Conservation (phyloP, 2,113 vertebrate species). For the Mormoops blainvillei region DNA sequence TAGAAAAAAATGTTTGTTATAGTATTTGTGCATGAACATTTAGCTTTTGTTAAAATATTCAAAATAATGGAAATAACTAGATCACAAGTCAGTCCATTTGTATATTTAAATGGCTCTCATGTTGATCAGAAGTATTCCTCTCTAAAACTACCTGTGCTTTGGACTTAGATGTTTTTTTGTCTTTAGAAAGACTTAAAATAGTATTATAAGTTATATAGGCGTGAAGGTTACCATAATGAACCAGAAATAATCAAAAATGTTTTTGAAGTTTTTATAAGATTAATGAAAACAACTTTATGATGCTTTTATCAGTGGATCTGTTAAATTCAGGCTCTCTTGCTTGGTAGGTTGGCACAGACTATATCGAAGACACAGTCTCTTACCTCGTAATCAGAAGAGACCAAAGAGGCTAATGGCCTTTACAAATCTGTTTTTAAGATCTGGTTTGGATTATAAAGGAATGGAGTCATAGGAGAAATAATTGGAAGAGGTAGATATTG, state of each 20-base stretch:
- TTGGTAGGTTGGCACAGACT: background rate
- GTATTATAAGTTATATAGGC: background rate
- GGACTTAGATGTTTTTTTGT: background rate
- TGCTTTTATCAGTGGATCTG: background rate
- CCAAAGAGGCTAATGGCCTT: background rate
- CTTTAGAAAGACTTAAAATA: conserved; percentile 5
- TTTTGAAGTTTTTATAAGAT: background rate
- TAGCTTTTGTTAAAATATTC: background rate
- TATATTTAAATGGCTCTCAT: background rate
- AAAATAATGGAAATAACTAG: background rate
- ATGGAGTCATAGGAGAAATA: background rate
- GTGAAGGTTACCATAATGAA: background rate
- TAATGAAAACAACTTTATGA: background rate
- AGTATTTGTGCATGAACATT: background rate
- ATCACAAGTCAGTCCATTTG: background rate
- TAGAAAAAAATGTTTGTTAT: background rate
- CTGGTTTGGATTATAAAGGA: background rate
- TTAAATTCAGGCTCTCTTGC: background rate
- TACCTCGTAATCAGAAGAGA: background rate
- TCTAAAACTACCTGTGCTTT: background rate
- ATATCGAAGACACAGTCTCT: background rate
- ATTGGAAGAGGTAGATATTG: background rate
- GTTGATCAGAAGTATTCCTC: background rate
- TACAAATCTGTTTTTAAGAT: background rate
- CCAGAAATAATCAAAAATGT: background rate